Base-by-base conservation (phyloP, 2,797 vertebrate genomes). In the Amniataba percoides region DNA sequence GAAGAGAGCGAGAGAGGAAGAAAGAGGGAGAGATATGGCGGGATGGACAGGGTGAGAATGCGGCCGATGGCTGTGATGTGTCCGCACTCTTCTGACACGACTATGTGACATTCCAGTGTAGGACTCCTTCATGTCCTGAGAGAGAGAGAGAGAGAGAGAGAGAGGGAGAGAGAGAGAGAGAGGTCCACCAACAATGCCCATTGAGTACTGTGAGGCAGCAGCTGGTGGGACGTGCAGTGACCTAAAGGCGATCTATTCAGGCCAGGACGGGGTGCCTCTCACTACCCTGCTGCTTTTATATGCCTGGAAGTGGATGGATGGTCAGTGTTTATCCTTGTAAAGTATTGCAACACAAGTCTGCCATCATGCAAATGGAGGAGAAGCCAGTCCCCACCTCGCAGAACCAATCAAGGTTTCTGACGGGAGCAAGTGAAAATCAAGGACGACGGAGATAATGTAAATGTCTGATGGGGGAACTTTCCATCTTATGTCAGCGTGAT, bases 101-200 rank as follows among this genome's bases (percentile, higher is more conserved):
- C 83, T 85, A 80, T 94, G 95, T 92, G 92, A 96, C 89, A 95
- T 95, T 95, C 94, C 93, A 81, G 72, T 69, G 84, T 68, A 76
- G 77, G 83, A 88, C 86, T 93, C 87, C 93, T 92, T 93, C 91
- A 91, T 87, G 91, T 82, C 78, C 79, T 78, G 77, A 87, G 79
- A 88, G 68, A 80, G 69, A 58, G 45, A 81, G 59, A 81, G 56
- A 57, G 45, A 71, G 52, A 68, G 48, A 70, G 66, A 67, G 56
- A 57, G 45, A 71, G 52, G 63, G 48, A 70, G 66, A 67, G 55
- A 74, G 66, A 55, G 71, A 27, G 78, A 90, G 74, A 84, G 89
- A 86, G 85, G 58, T 91, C 80, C 81, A 64, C 90, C 87, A 93
- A 94, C 92, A 94, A 93, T 93, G 87, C 85, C 90, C 92, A 93